Conservation (phyloP, 2,113 vertebrate species). For the Chloebia gouldiae region DNA sequence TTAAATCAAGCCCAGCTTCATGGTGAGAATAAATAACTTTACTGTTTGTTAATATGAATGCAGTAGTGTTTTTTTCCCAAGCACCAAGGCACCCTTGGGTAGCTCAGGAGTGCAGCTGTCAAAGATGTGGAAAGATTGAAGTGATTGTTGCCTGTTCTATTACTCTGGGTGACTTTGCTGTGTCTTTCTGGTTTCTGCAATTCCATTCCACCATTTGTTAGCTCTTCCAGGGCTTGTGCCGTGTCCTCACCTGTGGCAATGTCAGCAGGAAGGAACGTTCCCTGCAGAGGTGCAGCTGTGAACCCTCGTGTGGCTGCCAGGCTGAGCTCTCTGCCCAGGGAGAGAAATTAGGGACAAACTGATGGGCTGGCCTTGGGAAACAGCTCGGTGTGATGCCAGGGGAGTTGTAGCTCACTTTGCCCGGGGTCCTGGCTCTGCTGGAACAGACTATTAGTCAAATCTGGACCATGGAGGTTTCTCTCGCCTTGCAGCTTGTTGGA, state of each 20-base stretch:
- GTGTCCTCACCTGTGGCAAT: background rate
- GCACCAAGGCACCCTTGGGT: background rate
- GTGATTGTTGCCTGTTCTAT: background rate
- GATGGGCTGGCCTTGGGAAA: background rate
- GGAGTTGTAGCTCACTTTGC: conserved; percentile 6
- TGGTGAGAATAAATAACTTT: background rate
- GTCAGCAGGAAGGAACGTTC: background rate
- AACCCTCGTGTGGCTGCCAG: background rate
- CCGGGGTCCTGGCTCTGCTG: background rate
- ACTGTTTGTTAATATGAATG: background rate
- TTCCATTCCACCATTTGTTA: background rate
- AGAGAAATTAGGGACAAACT: background rate
- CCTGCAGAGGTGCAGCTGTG: background rate
- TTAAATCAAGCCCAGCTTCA: background rate
- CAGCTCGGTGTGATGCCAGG: background rate
- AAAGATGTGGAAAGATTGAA: background rate
- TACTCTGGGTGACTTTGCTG: background rate
- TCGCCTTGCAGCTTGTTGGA: background rate
- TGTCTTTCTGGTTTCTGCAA: background rate
- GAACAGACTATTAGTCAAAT: background rate
- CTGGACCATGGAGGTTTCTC: background rate
- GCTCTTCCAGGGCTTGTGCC: background rate
- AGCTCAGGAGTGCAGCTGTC: background rate
- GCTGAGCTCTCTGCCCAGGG: background rate
- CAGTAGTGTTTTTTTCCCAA: background rate